Base-by-base conservation (phyloP, 2,113 vertebrate genomes). In the Silurus glanis region DNA sequence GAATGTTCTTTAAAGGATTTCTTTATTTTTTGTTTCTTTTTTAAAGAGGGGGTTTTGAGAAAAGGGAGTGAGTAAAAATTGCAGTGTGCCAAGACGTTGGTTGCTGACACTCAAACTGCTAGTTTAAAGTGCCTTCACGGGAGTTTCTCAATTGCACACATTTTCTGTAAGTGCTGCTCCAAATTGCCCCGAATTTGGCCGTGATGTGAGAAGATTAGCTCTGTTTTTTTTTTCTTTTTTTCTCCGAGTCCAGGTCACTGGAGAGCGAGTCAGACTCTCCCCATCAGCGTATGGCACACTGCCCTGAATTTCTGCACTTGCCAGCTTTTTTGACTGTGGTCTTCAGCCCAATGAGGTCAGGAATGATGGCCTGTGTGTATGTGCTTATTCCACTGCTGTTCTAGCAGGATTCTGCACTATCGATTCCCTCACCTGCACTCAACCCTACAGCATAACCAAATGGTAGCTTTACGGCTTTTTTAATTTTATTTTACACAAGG, bases 141-240 rank as follows among this genome's bases (percentile, higher is more conserved):
- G 91, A 87, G 62, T 88, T 37, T 89, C 87, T 89, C 84, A 83
- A 89, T 89, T 90, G 90, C 84, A 85, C 84, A 89, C 86, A 90
- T 90, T 89, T 91, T 91, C 88, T 87, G 67, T 90, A 90, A 91
- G 91, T 92, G 91, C 85, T 84, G 88, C 88, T 90, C 79, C 88
- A 92, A 72, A 90, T 89, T 91, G 90, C 85, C 88, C 80, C 87
- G 84, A 90, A 88, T 88, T 89, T 90, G 88, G 91, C 89, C 87
- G 83, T 82, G 90, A 88, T 86, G 89, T 90, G 87, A 89, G 90
- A 84, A 90, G 81, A 91, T 90, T 90, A 87, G 90, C 56, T 86
- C 67, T 80, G 17, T 55, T 83, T 89, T 84, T 84, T 89, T 49
- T 66, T 89, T 83, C 45, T 62, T 59, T 61, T 83, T 87, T 87